Percentiles rank a stretch among this genome's conserved stretches.
phyloP scores from a whole-genome alignment of 2,888 invertebrate species.

The Platycheirus albimanus region DNA sequence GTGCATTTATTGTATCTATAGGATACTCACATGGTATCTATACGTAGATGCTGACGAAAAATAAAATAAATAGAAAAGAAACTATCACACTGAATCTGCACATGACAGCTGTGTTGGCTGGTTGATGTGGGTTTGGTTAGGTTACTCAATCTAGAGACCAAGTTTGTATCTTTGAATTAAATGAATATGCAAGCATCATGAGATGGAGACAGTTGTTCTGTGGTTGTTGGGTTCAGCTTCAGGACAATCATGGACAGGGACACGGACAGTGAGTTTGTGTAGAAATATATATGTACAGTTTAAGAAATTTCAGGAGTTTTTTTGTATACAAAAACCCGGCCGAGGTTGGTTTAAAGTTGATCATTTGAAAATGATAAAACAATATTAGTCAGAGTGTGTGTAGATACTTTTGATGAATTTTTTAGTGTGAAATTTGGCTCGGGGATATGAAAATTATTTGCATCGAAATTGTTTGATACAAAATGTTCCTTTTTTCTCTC shows the following conservation, averaged over 20 bases:
- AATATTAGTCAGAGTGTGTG: neutral
- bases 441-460: too few relatives aligned
- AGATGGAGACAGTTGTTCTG: conserved; percentile 45
- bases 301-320: conserved; percentile 52
- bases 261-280: conserved; percentile 53
- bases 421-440: too few relatives aligned
- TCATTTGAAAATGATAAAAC: conserved; percentile 49
- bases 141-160: conserved; percentile 42
- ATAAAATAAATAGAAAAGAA: neutral
- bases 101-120: conserved; percentile 50
- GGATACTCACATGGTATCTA: conserved; percentile 5
- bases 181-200: conserved; percentile 51
- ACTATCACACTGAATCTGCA: conserved; percentile 16
- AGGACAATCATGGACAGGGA: too few relatives aligned
- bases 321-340: conserved; percentile 43
- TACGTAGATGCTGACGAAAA: conserved; percentile 4
- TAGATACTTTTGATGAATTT: too few relatives aligned
- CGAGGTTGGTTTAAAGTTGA: conserved; percentile 48
- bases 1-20: conserved; percentile 16
- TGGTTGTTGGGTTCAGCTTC: conserved; percentile 42
- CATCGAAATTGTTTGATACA: too few relatives aligned
- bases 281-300: conserved; percentile 34
- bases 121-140: conserved; percentile 24
- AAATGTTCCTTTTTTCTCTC: too few relatives aligned
- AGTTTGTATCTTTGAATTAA: conserved; percentile 62